Evolutionary conservation across 2,888 invertebrate species (phyloP), one percentile per base, ranked within the genome.

Genomic region (Thymelicus acteon): DNA sequence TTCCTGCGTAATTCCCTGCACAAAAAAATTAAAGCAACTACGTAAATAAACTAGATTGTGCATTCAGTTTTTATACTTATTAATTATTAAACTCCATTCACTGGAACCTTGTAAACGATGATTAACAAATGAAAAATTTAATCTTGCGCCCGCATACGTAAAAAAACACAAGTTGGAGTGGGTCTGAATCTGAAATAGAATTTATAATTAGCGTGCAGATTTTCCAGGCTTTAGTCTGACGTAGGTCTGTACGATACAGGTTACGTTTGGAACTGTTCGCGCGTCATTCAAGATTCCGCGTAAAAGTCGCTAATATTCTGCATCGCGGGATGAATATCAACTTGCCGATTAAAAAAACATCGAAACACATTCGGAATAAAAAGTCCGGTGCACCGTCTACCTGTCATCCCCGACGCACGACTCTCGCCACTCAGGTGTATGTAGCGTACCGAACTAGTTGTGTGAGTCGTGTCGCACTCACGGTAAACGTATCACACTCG

Each of bases 391-490:
- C 85, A 87, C 81, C 81, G 75, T 78, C 72, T 74, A 74, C 72
- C 73, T 75, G 83, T 82, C 88, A 89, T 85, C 90, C 84, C 85
- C 84, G 80, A 75, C 75, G 74, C 62, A 58, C 76, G 73, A 72
- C 72, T 78, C 78, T 79, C 82, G 83, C 79, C 90, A 91, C 81
- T 90, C 84, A 85, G 82, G 83, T 87, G 82, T 83, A 85, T 86
- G 87, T 83, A 82, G 83, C 85, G 82, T 80, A 80, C 77, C 82
- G 81, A 88, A 84, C 81, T 85, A 87, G 91, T 89, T 82, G 90
- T 87, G 86, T 82, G 78, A 77, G 79, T 2, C 2, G 19, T 19
- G 19, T 19, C 19, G 19, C 71, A 73, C 75, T 71, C 73, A 63
- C 71, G 67, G 54, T 58, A 48, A 49, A 19, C 10, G 54, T 24